Evolutionary conservation across 2,888 invertebrate species (phyloP).

Genomic region (Drosophila nr. perissopoda): DNA sequence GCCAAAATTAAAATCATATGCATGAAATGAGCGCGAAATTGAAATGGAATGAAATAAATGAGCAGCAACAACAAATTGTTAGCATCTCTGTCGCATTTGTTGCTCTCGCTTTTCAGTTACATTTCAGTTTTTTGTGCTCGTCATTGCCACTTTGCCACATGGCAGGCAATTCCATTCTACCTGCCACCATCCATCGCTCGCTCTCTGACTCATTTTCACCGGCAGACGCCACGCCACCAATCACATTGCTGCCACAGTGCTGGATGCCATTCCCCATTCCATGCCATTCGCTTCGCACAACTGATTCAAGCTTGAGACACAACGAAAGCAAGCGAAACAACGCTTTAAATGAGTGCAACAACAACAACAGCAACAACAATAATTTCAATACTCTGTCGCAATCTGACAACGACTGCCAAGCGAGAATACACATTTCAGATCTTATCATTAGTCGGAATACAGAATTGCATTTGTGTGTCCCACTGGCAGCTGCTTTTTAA

Average conservation of each 20-base stretch:
- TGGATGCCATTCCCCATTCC: background rate
- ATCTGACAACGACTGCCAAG: background rate
- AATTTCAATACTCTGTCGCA: slow-evolving; percentile 7
- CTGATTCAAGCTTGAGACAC: slow-evolving; percentile 14
- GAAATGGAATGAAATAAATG: slow-evolving; percentile 77
- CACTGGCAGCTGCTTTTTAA: background rate
- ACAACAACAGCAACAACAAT: slow-evolving; percentile 4
- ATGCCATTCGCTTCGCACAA: slow-evolving; percentile 5
- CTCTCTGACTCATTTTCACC: background rate
- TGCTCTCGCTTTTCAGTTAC: slow-evolving; percentile 41
- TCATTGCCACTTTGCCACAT: slow-evolving; percentile 63
- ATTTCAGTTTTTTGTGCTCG: slow-evolving; percentile 49
- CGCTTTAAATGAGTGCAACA: slow-evolving; percentile 28
- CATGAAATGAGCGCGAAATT: slow-evolving; percentile 79
- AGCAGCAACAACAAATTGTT: slow-evolving; percentile 30
- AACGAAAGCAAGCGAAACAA: slow-evolving; percentile 8
- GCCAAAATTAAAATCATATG: slow-evolving; percentile 76
- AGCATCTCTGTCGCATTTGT: slow-evolving; percentile 26
- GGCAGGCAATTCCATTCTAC: slow-evolving; percentile 55
- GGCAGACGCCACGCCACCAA: background rate
- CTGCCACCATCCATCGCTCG: background rate
- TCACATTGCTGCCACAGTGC: slow-evolving; percentile 4
- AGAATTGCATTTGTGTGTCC: background rate
- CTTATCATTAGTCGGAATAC: background rate
- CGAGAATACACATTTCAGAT: slow-evolving; percentile 9